Evolutionary conservation across 2,113 vertebrate genomes (phyloP).

Genomic region (Scartelaos histophorus): DNA sequence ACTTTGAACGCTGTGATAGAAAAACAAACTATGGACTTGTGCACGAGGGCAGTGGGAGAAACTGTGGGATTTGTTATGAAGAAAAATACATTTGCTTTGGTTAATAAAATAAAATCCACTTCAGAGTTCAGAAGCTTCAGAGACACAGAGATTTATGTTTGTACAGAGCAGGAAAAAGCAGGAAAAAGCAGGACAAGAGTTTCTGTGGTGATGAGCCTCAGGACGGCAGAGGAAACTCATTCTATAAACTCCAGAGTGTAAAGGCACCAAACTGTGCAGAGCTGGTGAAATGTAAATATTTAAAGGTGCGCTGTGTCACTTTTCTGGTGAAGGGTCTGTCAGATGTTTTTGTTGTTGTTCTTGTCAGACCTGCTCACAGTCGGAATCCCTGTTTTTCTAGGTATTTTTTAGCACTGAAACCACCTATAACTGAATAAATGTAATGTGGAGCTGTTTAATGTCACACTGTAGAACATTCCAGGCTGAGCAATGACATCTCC

Average conservation of each 20-base stretch:
- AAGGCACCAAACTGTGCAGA: not conserved
- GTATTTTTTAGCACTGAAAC: no score
- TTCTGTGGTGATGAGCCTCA: not conserved
- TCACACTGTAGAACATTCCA: no score
- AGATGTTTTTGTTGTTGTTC: no score
- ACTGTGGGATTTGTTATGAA: not conserved
- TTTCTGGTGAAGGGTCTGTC: no score
- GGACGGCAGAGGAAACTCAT: not conserved
- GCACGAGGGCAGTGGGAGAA: not conserved
- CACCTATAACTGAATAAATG: no score
- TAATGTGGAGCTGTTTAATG: no score
- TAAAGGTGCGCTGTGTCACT: no score
- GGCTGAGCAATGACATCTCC: no score
- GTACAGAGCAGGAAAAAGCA: not conserved
- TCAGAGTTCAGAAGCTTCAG: not conserved
- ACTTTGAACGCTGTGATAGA: conserved; percentile 4
- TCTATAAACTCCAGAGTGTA: not conserved
- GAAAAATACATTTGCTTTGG: not conserved
- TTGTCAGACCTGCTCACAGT: no score
- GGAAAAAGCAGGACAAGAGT: no score
- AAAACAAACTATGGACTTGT: not conserved
- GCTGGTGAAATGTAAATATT: not conserved
- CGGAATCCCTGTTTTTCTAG: no score
- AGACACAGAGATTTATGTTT: not conserved
- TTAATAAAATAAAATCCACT: not conserved